phyloP scores from a whole-genome alignment of 2,113 vertebrate genomes.

The Odocoileus hemionus region DNA sequence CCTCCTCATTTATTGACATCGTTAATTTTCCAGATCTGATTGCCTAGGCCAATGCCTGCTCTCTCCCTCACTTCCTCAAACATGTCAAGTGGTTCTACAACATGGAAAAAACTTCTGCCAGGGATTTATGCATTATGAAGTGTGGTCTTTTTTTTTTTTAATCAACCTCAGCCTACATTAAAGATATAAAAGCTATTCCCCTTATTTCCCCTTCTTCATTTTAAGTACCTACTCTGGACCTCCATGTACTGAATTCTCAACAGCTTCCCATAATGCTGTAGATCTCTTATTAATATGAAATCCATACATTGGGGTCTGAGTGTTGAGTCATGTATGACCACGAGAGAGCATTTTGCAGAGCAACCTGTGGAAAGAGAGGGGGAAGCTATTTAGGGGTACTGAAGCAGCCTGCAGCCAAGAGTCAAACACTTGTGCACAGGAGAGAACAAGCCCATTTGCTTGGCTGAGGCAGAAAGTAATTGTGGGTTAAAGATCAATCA shows the following conservation, averaged over 20 bases:
- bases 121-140: not conserved
- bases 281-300: not conserved
- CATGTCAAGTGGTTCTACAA: not conserved
- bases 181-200: not conserved
- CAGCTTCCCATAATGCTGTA: not conserved
- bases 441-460: not conserved
- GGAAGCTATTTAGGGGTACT: not conserved
- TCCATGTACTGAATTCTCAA: not conserved
- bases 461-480: conserved; percentile 12
- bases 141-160: not conserved
- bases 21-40: conserved; percentile 27
- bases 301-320: not conserved
- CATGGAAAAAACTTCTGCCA: not conserved
- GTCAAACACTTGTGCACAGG: not conserved
- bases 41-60: not conserved
- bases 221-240: not conserved
- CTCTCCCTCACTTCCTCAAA: not conserved
- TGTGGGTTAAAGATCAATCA: conserved; percentile 30
- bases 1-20: not conserved
- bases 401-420: not conserved
- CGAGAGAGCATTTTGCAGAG: not conserved
- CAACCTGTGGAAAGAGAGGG: not conserved
- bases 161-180: not conserved
- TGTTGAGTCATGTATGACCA: not conserved
- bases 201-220: not conserved